Evolutionary conservation across 1,140 invertebrate species (phyloP), one percentile per base, ranked within the genome.

Genomic region (Cotesia typhae): DNA sequence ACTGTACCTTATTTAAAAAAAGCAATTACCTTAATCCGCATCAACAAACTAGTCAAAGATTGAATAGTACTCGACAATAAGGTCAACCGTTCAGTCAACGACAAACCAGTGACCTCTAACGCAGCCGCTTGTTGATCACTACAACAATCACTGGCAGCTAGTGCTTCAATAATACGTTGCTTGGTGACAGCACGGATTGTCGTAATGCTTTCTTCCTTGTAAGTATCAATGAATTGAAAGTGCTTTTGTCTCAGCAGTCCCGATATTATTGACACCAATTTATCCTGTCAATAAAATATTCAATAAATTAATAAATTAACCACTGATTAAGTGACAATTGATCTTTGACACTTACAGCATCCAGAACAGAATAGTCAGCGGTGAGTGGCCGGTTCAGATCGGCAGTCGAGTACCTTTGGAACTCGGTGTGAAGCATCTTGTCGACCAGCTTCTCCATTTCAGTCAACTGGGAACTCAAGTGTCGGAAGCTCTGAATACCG

Each of bases 381-480:
- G 90, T 89, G 17, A 92, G 88, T 4, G 96, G 95, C 77, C 96
- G 88, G 86, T 98, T 98, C 38, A 99, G 89, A 87, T 99, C 97
- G 6, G 92, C 90, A 6, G 96, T 94, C 57, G 96, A 92, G 84
- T 97, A 97, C 76, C 94, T 91, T 80, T 95, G 92, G 87, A 99
- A 98, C 84, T 99, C 98, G 61, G 95, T 95, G 65, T 93, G 93
- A 74, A 99, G 89, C 95, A 99, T 98, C 87, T 97, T 97, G 79
- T 98, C 96, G 78, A 99, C 98, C 4, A 98, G 88, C 81, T 94
- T 93, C 80, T 97, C 94, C 91, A 99, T 96, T 90, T 99, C 98
- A 73, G 92, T 93, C n/a, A 99, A 88, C 87, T 99, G 97, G 60
- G 95, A 96, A 75, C 95, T 94, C 74, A 99, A 88, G 88, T 99